phyloP scores from a whole-genome alignment of 2,797 vertebrate genomes.

The Melanotaenia trifasciata region DNA sequence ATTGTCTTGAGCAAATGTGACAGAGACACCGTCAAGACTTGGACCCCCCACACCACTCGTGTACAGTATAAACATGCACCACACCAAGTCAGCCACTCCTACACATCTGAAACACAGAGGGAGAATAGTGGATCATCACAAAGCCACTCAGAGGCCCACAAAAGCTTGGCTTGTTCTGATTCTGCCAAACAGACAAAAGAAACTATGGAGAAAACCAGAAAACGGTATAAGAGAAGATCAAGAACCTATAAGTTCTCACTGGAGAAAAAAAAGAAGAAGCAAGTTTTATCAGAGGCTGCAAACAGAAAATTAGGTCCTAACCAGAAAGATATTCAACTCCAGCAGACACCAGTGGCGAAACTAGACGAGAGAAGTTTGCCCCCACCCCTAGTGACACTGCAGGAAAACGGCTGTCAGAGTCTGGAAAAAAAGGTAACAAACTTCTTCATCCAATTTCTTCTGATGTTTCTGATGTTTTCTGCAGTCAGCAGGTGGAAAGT shows the following conservation, averaged over 20 bases:
- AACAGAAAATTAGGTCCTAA: background rate
- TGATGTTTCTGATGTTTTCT: background rate
- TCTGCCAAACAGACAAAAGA: background rate
- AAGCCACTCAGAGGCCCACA: background rate
- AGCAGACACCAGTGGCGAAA: conserved; percentile 50
- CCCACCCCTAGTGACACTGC: conserved; percentile 6
- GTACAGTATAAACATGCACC: background rate
- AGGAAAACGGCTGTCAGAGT: conserved; percentile 9
- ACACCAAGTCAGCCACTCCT: background rate
- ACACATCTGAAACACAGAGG: background rate
- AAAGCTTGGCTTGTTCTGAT: background rate
- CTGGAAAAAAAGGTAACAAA: conserved; percentile 47
- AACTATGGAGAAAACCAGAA: background rate
- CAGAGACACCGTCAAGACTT: background rate
- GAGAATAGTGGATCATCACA: background rate
- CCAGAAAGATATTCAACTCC: conserved; percentile 21
- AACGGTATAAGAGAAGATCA: background rate
- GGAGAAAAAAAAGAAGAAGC: conserved; percentile 20
- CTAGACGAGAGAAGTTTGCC: conserved; percentile 27
- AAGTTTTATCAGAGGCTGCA: accelerated
- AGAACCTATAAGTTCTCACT: background rate
- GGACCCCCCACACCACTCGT: background rate
- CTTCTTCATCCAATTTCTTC: background rate
- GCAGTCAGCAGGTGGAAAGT: background rate
- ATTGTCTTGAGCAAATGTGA: background rate